Evolutionary conservation across 2,113 vertebrate genomes (phyloP), one percentile per base, ranked within the genome.

Genomic region (Paradoxurus hermaphroditus): DNA sequence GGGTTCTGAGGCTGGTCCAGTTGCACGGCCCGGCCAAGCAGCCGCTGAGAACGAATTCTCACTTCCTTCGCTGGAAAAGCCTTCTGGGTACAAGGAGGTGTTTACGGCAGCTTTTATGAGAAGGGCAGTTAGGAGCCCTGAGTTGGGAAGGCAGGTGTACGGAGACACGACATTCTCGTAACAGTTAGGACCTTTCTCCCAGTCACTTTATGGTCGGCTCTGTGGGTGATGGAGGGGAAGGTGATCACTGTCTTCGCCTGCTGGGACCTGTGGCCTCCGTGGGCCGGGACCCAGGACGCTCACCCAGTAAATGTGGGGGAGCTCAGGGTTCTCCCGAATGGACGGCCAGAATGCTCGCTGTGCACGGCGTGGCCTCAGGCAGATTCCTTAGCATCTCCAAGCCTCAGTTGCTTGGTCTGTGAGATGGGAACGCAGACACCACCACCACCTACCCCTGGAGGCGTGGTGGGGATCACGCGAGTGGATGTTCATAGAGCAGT

Each of bases 361-460:
- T 0, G 10, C 0, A 27, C 41, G 0, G 1, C 4, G 2, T 39
- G n/a, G 27, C 14, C 21, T 39, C 14, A 19, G 75, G 49, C 1
- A 62, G 31, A 49, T 49, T 36, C 25, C 39, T 39, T 19, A 67
- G 16, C 23, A 11, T 92, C 34, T 68, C 65, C 7, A 41, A 77
- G 83, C 19, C 51, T 96, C 65, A 34, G 21, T 16, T 25, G 29
- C 14, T 18, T 56, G n/a, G n/a, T n/a, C 62, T 91, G 41, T 81
- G 46, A 90, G 56, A 56, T 41, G 94, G 75, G 5, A 78, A 56
- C 13, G 31, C 23, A 36, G n/a, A 31, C 18, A 53, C 36, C 14
- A 41, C 1, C 0, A 8, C 14, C 4, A 65, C 8, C 1, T 25
- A 5, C 15, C 12, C 72, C 53, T 15, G 7, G 25, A 18, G 8